These are phyloP conservation scores for Scalopus aquaticus DNA, from an alignment of 2,113 vertebrate species.

Conservation along the genomic window DNA sequence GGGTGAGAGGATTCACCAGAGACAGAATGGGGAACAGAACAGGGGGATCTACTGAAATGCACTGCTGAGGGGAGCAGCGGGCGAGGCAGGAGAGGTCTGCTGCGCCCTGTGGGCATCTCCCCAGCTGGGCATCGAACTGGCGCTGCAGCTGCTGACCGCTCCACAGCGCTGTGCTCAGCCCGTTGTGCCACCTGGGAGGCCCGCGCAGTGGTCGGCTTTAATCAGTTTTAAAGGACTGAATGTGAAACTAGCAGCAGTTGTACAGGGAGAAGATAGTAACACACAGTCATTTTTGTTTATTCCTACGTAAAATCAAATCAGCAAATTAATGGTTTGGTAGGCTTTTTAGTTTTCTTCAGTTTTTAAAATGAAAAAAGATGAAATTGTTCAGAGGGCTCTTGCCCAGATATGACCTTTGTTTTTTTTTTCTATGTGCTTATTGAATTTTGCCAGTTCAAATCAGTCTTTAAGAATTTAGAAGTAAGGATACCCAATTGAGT, in stretches of 20 bases:
- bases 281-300: background rate
- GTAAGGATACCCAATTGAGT: background rate
- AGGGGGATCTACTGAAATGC: too few species aligned
- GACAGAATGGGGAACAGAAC: too few species aligned
- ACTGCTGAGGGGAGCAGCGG: too few species aligned
- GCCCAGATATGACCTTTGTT: background rate
- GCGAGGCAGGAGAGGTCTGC: too few species aligned
- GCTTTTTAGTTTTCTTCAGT: background rate
- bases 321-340: background rate
- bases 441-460: constrained; percentile 44
- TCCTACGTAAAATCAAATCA: background rate
- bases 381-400: background rate
- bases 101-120: too few species aligned
- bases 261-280: background rate
- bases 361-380: background rate
- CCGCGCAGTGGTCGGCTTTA: background rate
- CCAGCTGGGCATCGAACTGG: too few species aligned
- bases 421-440: background rate
- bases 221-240: background rate
- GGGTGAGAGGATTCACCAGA: too few species aligned
- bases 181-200: too few species aligned
- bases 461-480: background rate
- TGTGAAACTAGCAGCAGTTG: background rate
- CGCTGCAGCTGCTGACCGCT: too few species aligned
- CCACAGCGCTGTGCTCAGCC: too few species aligned